phyloP scores from a whole-genome alignment of 2,113 vertebrate species.

The Anolis carolinensis region DNA sequence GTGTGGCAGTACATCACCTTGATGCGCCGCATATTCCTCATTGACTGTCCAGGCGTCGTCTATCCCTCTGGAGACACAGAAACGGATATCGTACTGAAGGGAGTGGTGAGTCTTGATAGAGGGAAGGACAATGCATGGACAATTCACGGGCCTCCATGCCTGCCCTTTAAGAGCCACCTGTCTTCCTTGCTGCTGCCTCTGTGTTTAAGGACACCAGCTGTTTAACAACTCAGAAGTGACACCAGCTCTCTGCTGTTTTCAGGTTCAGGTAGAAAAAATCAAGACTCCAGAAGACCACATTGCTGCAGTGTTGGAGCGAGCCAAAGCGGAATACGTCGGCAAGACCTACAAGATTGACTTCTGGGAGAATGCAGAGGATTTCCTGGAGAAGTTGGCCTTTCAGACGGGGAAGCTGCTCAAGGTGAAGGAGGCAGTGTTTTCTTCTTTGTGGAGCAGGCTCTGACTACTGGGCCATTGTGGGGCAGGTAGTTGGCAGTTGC shows the following conservation, averaged over 20 bases:
- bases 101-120: slow-evolving; percentile 84
- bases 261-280: slow-evolving; percentile 99
- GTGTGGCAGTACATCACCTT: slow-evolving; percentile 99
- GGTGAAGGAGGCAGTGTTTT: slow-evolving; percentile 68
- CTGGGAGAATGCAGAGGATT: slow-evolving; percentile 90
- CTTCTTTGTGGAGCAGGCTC: background rate
- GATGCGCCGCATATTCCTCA: slow-evolving; percentile 97
- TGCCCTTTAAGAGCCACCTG: background rate
- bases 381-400: slow-evolving; percentile 93
- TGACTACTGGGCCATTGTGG: too few species aligned
- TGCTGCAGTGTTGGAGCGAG: slow-evolving; percentile 87
- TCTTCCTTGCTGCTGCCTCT: background rate
- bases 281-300: slow-evolving; percentile 94
- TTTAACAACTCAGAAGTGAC: background rate
- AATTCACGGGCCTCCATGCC: too few species aligned
- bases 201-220: background rate
- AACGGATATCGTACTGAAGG: slow-evolving; percentile 94
- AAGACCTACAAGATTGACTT: slow-evolving; percentile 92
- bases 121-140: too few species aligned
- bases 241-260: background rate
- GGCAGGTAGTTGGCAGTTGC: background rate
- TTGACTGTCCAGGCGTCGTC: slow-evolving; percentile 96
- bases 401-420: slow-evolving; percentile 93
- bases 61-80: slow-evolving; percentile 97
- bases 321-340: slow-evolving; percentile 93